Evolutionary conservation across 2,113 vertebrate species (phyloP).

Genomic region (Phoenicopterus ruber): DNA sequence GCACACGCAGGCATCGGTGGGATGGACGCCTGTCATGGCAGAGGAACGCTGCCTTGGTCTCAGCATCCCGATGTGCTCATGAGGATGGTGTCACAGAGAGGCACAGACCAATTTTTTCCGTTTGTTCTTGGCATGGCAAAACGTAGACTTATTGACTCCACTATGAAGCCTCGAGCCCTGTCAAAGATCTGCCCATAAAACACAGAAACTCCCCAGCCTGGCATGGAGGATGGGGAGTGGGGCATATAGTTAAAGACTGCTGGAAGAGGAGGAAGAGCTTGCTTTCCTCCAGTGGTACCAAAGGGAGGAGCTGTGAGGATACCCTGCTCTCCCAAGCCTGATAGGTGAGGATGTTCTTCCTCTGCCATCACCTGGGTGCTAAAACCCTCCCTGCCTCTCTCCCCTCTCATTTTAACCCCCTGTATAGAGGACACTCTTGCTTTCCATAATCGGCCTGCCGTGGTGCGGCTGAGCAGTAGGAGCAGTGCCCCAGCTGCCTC

Average conservation of each 20-base stretch:
- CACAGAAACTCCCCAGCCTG: neutral
- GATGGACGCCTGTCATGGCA: rapidly evolving
- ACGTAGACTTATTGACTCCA: neutral
- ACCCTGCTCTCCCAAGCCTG: neutral
- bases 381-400: neutral
- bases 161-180: neutral
- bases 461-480: neutral
- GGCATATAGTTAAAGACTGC: neutral
- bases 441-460: neutral
- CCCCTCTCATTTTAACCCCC: neutral
- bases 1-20: neutral
- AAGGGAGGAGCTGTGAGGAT: neutral
- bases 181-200: neutral
- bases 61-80: neutral
- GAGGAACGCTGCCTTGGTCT: neutral
- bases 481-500: neutral
- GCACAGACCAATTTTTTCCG: neutral
- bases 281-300: neutral
- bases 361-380: neutral
- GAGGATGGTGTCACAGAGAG: neutral
- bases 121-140: neutral
- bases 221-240: neutral
- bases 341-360: neutral
- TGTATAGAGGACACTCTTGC: neutral
- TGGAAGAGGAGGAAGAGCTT: neutral